Conservation (phyloP, 2,888 invertebrate genomes). For the Ariolimax columbianus region DNA sequence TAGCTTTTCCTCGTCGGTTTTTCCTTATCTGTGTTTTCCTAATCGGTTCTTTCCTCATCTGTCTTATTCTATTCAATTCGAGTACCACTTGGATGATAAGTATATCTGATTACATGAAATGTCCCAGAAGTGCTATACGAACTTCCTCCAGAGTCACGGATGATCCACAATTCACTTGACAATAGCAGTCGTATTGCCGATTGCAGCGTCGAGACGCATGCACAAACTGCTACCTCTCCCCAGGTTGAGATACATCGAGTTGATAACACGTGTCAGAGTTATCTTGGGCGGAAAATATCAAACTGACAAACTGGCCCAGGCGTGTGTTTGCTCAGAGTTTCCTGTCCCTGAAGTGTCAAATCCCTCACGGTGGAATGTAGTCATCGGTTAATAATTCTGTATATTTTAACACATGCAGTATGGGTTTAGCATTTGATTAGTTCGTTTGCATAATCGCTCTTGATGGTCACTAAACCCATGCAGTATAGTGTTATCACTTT, state of each 20-base stretch:
- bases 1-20: no score
- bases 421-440: no score
- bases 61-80: no score
- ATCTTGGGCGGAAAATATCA: background rate
- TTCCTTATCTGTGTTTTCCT: no score
- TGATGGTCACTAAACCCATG: no score
- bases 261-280: background rate
- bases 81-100: no score
- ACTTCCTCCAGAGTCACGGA: background rate
- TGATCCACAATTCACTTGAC: background rate
- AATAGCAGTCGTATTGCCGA: background rate
- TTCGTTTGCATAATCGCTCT: no score
- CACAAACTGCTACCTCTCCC: background rate
- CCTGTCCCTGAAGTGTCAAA: background rate
- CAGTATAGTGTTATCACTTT: no score
- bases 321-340: background rate
- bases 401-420: no score
- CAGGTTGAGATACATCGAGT: background rate
- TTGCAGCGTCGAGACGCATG: background rate
- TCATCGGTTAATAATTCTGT: no score
- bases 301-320: slow-evolving; percentile 30
- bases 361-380: background rate
- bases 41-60: no score
- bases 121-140: background rate
- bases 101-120: no score